Evolutionary conservation across 2,888 invertebrate genomes (phyloP), one percentile per base, ranked within the genome.

Genomic region (Incurvaria masculella): DNA sequence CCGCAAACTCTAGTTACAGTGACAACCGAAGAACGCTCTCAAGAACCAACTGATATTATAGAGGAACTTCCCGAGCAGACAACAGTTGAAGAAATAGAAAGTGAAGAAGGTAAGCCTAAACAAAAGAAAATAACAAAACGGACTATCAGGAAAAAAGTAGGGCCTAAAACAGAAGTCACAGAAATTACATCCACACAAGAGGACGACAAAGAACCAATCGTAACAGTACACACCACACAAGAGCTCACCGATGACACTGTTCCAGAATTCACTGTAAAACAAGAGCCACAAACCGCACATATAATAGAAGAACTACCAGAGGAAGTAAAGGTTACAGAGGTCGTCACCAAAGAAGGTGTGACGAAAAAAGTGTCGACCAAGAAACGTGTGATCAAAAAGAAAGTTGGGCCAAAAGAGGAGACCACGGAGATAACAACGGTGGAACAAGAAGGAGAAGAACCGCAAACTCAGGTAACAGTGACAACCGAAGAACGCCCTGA

Each of bases 141-240:
- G n/a, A 53, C 59, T 2, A 59, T 65, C n/a, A 62, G 58, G 33
- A 74, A 66, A 53, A 61, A 60, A 42, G 61, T 62, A 50, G 66
- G 64, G 38, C 64, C 57, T 2, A 64, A 62, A 54, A 58, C 62
- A 56, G 62, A 63, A 61, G 56, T 53, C 57, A 76, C 76, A 56
- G 69, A 79, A 68, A 73, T 76, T 56, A 61, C 64, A n/a, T 68
- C 63, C 1, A 61, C 69, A 38, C 68, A 72, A 57, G 74, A 76
- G 60, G 67, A 70, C 51, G 68, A 71, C 39, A 72, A 65, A 55
- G 56, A 69, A 61, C 59, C 74, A 58, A 56, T 70, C 60, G 61
- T 66, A 49, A 53, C 68, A 2, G 64, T 71, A 53, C 56, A 65
- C 40, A 61, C 65, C 26, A 55, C 65, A 42, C 69, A 71, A 51